Percentiles rank a stretch among this genome's conserved stretches.
Evolutionary conservation across 2,888 invertebrate species (phyloP).

Genomic region (Rhynchonema sp.): DNA sequence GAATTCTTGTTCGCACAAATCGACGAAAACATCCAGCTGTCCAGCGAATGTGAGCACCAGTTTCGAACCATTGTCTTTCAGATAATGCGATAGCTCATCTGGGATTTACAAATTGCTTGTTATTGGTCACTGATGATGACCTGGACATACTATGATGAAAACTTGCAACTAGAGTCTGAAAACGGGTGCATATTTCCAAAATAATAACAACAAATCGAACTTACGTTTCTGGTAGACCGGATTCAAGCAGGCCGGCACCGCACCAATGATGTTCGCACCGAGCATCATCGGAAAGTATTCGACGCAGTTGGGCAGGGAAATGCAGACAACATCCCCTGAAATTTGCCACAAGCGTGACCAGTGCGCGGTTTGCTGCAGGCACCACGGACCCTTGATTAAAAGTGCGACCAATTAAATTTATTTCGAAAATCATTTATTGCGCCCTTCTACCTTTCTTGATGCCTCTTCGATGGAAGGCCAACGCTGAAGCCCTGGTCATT

Average conservation of each 20-base stretch:
- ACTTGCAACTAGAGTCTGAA: background rate
- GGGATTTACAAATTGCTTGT: no score
- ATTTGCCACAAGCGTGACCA: no score
- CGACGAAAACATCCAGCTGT: background rate
- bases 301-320: background rate
- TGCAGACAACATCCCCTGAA: background rate
- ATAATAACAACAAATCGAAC: background rate
- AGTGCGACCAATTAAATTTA: background rate
- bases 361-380: no score
- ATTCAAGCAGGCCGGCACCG: background rate
- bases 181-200: background rate
- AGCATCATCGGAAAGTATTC: background rate
- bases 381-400: no score
- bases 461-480: no score
- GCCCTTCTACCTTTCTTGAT: no score
- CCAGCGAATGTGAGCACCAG: background rate
- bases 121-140: no score
- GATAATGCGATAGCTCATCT: background rate
- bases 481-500: no score
- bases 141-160: no score
- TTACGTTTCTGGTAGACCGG: background rate
- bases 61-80: background rate
- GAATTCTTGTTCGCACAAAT: background rate
- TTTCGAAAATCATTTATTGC: background rate
- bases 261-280: background rate